Base-by-base conservation (phyloP, 2,888 invertebrate species). In the Pristionchus maxplancki region DNA sequence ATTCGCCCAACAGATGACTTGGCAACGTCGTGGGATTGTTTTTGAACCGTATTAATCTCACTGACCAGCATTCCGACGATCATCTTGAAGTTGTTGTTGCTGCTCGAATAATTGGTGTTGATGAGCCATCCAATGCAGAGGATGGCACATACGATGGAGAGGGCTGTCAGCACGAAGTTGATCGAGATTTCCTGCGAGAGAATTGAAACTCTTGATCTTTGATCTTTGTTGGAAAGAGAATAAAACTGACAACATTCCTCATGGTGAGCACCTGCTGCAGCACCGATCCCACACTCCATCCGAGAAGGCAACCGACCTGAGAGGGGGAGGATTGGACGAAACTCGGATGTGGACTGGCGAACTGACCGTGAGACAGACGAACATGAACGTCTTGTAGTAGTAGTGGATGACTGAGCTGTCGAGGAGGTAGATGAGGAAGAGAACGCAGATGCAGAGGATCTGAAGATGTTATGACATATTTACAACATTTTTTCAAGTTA, bases 211-310 rank as follows among this genome's bases (percentile, higher is more conserved):
- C 34, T 31, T 31, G 31, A 28, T 67, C 13, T 64, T 1, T 64
- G 9, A 48, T 48, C 8, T 15, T 48, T 17, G 64, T 64, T n/a
- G 64, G n/a, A 9, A 34, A 9, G 15, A 28, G 24, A 28, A 1
- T 40, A 40, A 15, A 9, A 88, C 88, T 62, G 11, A 88, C 89
- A 24, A 89, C 89, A 40, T 89, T 89, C 28, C 89, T 44, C 83
- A 85, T 83, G 71, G 89, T 85, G 78, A 89, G 85, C 17, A 89
- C 48, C n/a, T 89, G 89, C 85, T 89, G 89, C 6, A 89, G 78
- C 2, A 89, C 89, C 28, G 89, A 89, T 11, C 89, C 89, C 11
- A 89, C 48, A n/a, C 67, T 67, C 89, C 89, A 89, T 9, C 89
- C 89, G 62, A 89, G 89, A n/a, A 89, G 89, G 31, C 74, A 74